These are phyloP conservation scores for Agrilus planipennis DNA, from an alignment of 1,140 invertebrate species.

Conservation along the genomic window DNA sequence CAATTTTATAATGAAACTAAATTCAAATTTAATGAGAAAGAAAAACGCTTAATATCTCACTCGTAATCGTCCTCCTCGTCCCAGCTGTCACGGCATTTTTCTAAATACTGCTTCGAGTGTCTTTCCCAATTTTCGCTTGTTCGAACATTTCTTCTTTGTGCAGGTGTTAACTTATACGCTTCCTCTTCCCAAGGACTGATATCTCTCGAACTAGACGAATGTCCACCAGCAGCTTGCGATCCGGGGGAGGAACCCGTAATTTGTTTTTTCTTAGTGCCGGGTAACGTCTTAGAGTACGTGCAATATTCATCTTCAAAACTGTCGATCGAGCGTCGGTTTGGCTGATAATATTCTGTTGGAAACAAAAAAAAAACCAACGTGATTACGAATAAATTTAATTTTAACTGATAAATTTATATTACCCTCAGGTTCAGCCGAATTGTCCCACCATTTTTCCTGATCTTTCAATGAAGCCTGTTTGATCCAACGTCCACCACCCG, in stretches of 20 bases:
- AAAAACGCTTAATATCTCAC: conserved; percentile 20
- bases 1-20: not conserved
- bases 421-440: conserved; percentile 27
- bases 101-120: conserved; percentile 24
- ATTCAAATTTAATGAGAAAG: not conserved
- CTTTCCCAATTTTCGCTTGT: conserved; percentile 17
- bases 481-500: conserved; percentile 29
- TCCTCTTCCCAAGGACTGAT: conserved; percentile 61
- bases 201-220: conserved; percentile 52
- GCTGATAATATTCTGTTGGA: conserved; percentile 21
- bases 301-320: conserved; percentile 33
- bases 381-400: not conserved
- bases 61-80: conserved; percentile 41
- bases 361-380: conserved; percentile 1
- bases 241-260: conserved; percentile 10
- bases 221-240: conserved; percentile 40
- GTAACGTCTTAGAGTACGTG: conserved; percentile 28
- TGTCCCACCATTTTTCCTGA: conserved; percentile 32
- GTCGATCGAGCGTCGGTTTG: conserved; percentile 31
- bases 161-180: conserved; percentile 33
- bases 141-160: conserved; percentile 25
- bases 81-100: conserved; percentile 33
- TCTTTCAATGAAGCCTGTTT: conserved; percentile 33
- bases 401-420: not conserved
- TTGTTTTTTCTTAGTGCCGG: conserved; percentile 18